A percentile compares a stretch with the other conserved stretches of the same genome.
Evolutionary conservation across 2,888 invertebrate genomes (phyloP).

Genomic region (Spilarctia lutea): DNA sequence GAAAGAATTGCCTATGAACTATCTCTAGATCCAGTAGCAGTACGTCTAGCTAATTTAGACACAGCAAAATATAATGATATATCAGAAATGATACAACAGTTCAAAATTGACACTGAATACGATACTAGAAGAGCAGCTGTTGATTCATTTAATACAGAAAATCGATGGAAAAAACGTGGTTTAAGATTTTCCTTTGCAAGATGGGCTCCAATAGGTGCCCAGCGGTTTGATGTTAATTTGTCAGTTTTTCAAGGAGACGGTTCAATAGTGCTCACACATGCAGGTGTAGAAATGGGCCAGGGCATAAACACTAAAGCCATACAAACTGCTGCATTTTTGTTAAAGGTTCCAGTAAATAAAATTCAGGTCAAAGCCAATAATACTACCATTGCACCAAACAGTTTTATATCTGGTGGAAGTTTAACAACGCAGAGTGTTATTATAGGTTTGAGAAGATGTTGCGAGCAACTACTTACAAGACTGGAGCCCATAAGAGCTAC

Average conservation of each 20-base stretch:
- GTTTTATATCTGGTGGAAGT: slow-evolving; percentile 89
- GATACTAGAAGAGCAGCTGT: slow-evolving; percentile 78
- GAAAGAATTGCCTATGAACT: slow-evolving; percentile 86
- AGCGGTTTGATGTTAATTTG: slow-evolving; percentile 39
- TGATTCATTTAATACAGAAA: slow-evolving; percentile 85
- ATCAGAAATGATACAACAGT: slow-evolving; percentile 78
- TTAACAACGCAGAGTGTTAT: slow-evolving; percentile 59
- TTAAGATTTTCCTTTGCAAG: slow-evolving; percentile 86
- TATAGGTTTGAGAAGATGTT: slow-evolving; percentile 52
- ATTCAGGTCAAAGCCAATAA: slow-evolving; percentile 89
- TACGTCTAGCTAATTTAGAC: slow-evolving; percentile 84
- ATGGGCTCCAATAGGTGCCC: slow-evolving; percentile 70
- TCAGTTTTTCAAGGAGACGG: slow-evolving; percentile 83
- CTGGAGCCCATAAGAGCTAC: slow-evolving; percentile 47
- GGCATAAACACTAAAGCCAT: slow-evolving; percentile 90
- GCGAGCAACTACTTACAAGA: slow-evolving; percentile 44
- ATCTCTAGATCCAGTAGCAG: slow-evolving; percentile 85
- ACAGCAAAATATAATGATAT: slow-evolving; percentile 52
- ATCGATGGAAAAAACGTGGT: slow-evolving; percentile 91
- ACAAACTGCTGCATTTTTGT: slow-evolving; percentile 88
- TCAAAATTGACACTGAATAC: slow-evolving; percentile 84
- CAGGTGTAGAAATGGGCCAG: slow-evolving; percentile 92
- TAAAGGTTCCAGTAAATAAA: slow-evolving; percentile 88
- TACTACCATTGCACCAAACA: slow-evolving; percentile 88
- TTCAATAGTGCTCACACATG: slow-evolving; percentile 89